A percentile compares a stretch with the other conserved stretches of the same genome.
Conservation (phyloP, 2,888 invertebrate species). For the Scaptodrosophila latifasciaeformis region DNA sequence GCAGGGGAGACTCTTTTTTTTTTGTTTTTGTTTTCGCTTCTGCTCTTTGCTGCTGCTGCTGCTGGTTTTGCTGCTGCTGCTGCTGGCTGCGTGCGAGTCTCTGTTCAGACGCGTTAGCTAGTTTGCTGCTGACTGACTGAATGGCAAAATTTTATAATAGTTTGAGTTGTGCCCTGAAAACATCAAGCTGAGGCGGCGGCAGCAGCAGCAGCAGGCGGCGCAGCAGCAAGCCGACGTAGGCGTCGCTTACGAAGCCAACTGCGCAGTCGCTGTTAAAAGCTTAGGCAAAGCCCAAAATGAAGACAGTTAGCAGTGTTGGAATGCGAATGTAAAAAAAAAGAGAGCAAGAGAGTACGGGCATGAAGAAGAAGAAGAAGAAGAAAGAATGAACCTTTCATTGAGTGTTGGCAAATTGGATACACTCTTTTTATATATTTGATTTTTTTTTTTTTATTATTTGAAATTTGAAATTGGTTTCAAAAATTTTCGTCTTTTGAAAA, state of each 20-base stretch:
- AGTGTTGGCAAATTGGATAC: too few relatives aligned
- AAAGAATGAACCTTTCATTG: too few relatives aligned
- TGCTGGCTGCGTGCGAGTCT: slow-evolving; percentile 16
- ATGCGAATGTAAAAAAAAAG: neutral
- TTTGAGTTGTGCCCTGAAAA: slow-evolving; percentile 18
- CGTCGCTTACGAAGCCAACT: slow-evolving; percentile 22
- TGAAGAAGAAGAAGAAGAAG: too few relatives aligned
- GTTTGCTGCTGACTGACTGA: slow-evolving; percentile 69
- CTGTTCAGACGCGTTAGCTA: slow-evolving; percentile 65
- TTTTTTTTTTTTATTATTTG: too few relatives aligned
- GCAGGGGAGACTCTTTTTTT: slow-evolving; percentile 3
- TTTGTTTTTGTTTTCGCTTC: neutral
- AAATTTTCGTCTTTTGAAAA: too few relatives aligned
- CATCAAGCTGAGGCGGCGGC: slow-evolving; percentile 3
- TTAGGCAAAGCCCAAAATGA: slow-evolving; percentile 1
- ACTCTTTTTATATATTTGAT: too few relatives aligned
- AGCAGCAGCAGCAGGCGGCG: too few relatives aligned
- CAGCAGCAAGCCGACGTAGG: slow-evolving; percentile 16
- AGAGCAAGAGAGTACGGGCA: slow-evolving; percentile 8
- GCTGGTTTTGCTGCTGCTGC: slow-evolving; percentile 17
- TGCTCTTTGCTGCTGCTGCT: slow-evolving; percentile 2
- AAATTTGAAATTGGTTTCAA: too few relatives aligned
- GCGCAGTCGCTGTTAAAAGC: too few relatives aligned
- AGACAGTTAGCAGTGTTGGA: too few relatives aligned
- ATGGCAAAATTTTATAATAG: slow-evolving; percentile 50